Conservation (phyloP, 2,113 vertebrate genomes). For the Sorex fumeus region DNA sequence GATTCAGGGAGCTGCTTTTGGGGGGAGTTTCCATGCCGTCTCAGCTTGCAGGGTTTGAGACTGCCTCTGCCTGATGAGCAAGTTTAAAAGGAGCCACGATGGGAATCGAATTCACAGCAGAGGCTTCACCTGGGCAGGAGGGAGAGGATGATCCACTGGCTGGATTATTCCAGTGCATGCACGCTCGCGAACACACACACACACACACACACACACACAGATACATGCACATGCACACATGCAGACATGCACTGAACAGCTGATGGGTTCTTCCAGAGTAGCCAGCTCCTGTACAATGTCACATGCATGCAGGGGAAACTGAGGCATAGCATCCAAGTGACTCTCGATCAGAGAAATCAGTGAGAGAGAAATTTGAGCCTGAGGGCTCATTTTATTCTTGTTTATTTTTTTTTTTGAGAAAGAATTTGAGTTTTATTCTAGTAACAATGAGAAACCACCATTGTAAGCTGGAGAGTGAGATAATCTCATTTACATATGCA, state of each 20-base stretch:
- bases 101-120: background rate
- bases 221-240: too few species aligned
- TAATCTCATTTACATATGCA: background rate
- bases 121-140: background rate
- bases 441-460: background rate
- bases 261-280: background rate
- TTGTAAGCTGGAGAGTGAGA: background rate
- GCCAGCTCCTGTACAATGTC: background rate
- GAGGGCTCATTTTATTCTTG: background rate
- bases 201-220: background rate
- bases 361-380: background rate
- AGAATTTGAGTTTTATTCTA: conserved; percentile 31
- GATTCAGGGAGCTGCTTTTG: too few species aligned
- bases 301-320: background rate
- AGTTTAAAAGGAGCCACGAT: background rate
- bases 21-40: background rate
- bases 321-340: background rate
- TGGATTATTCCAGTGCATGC: background rate
- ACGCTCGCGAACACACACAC: background rate
- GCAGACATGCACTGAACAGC: background rate
- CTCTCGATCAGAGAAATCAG: background rate
- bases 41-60: background rate
- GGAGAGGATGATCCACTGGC: background rate
- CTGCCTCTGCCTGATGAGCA: background rate
- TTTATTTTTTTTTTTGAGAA: background rate